Conservation (phyloP, 2,888 invertebrate genomes). For the Heliconius ismenius region DNA sequence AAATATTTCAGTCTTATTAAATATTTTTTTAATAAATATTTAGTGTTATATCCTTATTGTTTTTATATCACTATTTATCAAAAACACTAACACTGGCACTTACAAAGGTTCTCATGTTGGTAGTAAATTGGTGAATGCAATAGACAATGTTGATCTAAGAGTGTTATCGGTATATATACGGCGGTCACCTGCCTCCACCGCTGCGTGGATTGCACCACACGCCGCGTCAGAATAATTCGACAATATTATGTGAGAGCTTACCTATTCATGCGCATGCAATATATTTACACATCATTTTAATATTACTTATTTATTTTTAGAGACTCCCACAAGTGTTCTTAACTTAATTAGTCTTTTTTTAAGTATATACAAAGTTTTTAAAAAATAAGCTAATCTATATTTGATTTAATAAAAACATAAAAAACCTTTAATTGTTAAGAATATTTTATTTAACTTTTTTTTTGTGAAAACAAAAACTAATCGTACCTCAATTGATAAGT, state of each 20-base stretch:
- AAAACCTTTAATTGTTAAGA: no score
- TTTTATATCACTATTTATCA: conserved; percentile 21
- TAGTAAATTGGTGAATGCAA: conserved; percentile 69
- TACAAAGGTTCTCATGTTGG: conserved; percentile 78
- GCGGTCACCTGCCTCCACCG: conserved; percentile 71
- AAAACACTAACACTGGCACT: conserved; percentile 68
- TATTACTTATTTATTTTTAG: conserved; percentile 24
- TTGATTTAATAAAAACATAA: no score
- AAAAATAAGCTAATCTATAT: no score
- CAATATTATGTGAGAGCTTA: conserved; percentile 65
- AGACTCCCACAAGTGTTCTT: conserved; percentile 8
- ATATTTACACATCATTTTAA: conserved; percentile 47
- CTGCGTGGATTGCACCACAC: conserved; percentile 73
- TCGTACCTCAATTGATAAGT: no score
- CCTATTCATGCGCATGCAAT: conserved; percentile 60
- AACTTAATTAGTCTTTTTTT: neutral
- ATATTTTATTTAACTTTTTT: no score
- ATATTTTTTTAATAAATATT: neutral
- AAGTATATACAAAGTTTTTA: no score
- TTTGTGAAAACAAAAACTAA: no score
- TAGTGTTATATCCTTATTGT: neutral
- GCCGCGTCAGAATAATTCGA: conserved; percentile 69
- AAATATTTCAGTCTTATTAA: neutral
- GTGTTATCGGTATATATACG: conserved; percentile 73
- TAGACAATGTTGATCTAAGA: conserved; percentile 76